Base-by-base conservation (phyloP, 2,113 vertebrate species). In the Colaptes auratus region DNA sequence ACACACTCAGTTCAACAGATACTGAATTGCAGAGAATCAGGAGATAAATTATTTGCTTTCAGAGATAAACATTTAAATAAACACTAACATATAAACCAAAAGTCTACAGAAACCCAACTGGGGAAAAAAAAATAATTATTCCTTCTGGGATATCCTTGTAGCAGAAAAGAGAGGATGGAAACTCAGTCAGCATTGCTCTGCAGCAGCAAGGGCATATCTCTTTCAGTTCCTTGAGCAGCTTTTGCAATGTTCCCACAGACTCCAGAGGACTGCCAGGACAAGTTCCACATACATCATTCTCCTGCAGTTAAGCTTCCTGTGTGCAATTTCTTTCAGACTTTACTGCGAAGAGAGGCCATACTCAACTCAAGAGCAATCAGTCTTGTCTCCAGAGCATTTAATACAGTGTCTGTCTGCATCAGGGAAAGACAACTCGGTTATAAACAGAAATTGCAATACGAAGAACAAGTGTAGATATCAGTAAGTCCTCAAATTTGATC, bases 381-480 rank as follows among this genome's bases (percentile, higher is more conserved):
- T 7, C 90, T 95, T n/a, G 71, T 18, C 36, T 97, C 94, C 89
- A 97, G 81, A 78, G n/a, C 91, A 58, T 67, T 78, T 48, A 97
- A 28, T 16, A 97, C 28, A 8, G 18, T 24, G 10, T 93, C 39
- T 5, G 93, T 76, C 97, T 97, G 83, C 93, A 87, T 81, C 27
- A 42, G 23, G 35, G 21, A 48, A 82, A 82, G 67, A 35, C 2
- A 28, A 25, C 36, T 28, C 6, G 1, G 11, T 31, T 72, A 46
- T 27, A 44, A 94, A 48, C 28, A n/a, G 50, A 69, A 83, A 27
- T 9, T 7, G 31, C 36, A 89, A 50, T 5, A 77, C 12, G 55
- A 67, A 71, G 23, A 44, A 17, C 33, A 64, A 30, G 23, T 4
- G 14, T 24, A 50, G 15, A 25, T 10, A 2, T 33, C 36, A 44